Evolutionary conservation across 1,140 invertebrate species (phyloP).

Genomic region (Oppia nitens): DNA sequence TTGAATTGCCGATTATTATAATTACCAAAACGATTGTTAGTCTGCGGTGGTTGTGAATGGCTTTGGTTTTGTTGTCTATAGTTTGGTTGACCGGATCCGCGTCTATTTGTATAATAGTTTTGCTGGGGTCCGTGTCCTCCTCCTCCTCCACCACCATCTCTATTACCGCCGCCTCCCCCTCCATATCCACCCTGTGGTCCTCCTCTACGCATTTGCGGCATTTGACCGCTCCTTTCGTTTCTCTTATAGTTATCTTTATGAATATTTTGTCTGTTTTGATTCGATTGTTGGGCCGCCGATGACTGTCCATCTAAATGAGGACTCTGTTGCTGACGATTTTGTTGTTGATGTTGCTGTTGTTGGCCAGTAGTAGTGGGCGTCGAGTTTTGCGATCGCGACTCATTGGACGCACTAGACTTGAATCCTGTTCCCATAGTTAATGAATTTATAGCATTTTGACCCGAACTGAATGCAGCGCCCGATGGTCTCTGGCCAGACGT

Average conservation of each 20-base stretch:
- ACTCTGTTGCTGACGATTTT: conserved; percentile 3
- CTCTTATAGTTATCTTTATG: no score
- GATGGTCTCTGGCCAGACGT: not conserved
- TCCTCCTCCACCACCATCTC: not conserved
- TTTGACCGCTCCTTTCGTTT: not conserved
- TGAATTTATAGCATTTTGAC: not conserved
- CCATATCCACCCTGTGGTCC: no score
- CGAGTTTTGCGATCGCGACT: not conserved
- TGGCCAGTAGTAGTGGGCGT: not conserved
- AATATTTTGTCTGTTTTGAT: not conserved
- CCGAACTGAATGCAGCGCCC: not conserved
- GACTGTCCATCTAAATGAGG: conserved; percentile 1
- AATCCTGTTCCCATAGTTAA: not conserved
- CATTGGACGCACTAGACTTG: not conserved
- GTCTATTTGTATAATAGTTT: not conserved
- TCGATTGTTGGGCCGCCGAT: not conserved
- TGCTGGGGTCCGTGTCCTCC: not conserved
- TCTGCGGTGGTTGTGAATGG: not conserved
- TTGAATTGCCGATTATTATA: not conserved
- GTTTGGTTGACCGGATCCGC: not conserved
- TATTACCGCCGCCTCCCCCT: not conserved
- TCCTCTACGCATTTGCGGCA: no score
- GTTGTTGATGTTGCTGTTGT: not conserved
- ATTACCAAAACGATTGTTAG: not conserved
- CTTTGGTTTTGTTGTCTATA: not conserved